These are phyloP conservation scores for Pollenia angustigena DNA, from an alignment of 2,888 invertebrate species.

Conservation along the genomic window DNA sequence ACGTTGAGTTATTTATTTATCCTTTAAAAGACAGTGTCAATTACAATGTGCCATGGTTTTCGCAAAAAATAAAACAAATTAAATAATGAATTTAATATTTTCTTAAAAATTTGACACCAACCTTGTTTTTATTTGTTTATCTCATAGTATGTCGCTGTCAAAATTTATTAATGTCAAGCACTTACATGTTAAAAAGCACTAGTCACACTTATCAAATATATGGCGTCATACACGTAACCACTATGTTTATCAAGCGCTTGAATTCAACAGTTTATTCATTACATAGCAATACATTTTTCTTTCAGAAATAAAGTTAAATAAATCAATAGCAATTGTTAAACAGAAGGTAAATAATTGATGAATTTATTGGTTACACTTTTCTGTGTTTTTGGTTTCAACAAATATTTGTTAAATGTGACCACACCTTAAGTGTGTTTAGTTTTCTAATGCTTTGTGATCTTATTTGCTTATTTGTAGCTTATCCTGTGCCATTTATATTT, in stretches of 20 bases:
- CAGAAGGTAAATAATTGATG: no score
- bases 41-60: not conserved
- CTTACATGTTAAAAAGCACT: no score
- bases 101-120: not conserved
- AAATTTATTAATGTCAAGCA: conserved; percentile 10
- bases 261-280: no score
- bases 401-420: no score
- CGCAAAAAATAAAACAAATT: not conserved
- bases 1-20: conserved; percentile 52
- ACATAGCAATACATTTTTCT: no score
- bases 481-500: not conserved
- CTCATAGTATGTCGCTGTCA: conserved; percentile 12
- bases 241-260: no score
- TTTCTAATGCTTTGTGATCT: not conserved
- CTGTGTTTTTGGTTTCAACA: no score
- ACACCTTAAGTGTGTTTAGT: not conserved
- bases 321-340: no score
- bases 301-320: no score
- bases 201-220: no score
- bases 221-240: no score
- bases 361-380: no score
- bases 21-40: conserved; percentile 44
- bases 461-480: conserved; percentile 14
- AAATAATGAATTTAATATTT: not conserved
- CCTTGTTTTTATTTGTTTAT: conserved; percentile 1